Base-by-base conservation (phyloP, 1,140 invertebrate genomes). In the Drosophila sucinea region DNA sequence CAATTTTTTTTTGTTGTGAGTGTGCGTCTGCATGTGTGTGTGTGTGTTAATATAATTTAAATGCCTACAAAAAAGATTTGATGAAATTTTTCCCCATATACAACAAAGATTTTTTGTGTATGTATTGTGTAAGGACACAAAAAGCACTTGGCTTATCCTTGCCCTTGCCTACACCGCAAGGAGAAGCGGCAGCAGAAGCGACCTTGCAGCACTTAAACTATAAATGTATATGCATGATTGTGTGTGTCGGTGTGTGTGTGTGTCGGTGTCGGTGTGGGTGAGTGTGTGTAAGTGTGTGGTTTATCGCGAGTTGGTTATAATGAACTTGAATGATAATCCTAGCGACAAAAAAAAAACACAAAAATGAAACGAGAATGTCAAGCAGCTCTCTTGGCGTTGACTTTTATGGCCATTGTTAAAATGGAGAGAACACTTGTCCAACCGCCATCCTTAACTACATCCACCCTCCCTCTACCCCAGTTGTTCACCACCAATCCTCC, bases 241-340 rank as follows among this genome's bases (percentile, higher is more conserved):
- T 27, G 23, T 51, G 44, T 17, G 41, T 17, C 11, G 23, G 44
- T 51, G 23, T 27, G 44, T 10, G 44, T 10, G 23, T 47, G 44
- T 7, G 23, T 25, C 11, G 8, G 35, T 17, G 17, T 17, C 17
- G 35, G 35, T 11, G 35, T 38, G 35, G 8, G 35, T 38, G 8
- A 7, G 25, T 51, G 38, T 60, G 40, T 17, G 23, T 67, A 47
- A 41, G 44, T 60, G 56, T 58, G 60, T 70, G 64, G 40, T 76
- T 79, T 86, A 87, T 87, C 83, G 67, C 57, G 60, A 67, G 73
- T 64, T 75, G 64, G 83, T 76, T 80, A 82, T 86, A 85, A 87
- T 82, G 82, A 87, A 87, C 82, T 85, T 73, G 75, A 82, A 83
- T 76, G 82, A 85, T 85, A 85, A 86, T 85, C 79, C 82, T 79